Conservation (phyloP, 2,113 vertebrate genomes). For the Macquaria australasica region DNA sequence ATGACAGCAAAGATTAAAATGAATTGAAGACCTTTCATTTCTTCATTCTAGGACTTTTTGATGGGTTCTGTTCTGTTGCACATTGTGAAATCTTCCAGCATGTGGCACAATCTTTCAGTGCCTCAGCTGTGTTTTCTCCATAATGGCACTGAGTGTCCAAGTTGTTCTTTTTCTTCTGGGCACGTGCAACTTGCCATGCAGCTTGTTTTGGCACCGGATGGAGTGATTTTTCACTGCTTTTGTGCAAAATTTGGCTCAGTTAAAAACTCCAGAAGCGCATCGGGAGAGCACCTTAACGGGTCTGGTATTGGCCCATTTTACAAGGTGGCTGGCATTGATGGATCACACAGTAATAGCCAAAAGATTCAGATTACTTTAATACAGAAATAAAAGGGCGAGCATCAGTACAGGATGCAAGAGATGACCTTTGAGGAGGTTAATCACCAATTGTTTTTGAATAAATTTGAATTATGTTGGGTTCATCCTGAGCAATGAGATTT, state of each 20-base stretch:
- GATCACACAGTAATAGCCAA: not conserved
- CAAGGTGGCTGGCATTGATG: constrained; percentile 12
- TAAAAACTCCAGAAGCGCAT: constrained; percentile 8
- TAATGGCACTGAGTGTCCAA: not conserved
- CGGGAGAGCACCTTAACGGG: not conserved
- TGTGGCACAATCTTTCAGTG: not conserved
- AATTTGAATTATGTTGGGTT: not conserved
- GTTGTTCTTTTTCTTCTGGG: not conserved
- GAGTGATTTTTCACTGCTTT: constrained; percentile 5
- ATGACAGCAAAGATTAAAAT: not conserved
- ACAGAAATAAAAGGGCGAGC: not conserved
- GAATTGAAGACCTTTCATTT: constrained; percentile 27
- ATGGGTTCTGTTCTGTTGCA: constrained; percentile 22
- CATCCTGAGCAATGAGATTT: constrained; percentile 1
- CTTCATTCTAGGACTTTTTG: constrained; percentile 23
- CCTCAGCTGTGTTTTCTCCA: constrained; percentile 21
- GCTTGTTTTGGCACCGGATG: not conserved
- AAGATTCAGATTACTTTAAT: constrained; percentile 7
- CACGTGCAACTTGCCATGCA: constrained; percentile 6
- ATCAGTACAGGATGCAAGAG: not conserved
- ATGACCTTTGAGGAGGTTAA: not conserved
- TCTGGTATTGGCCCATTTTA: constrained; percentile 4
- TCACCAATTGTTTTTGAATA: not conserved
- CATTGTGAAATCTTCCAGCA: constrained; percentile 1
- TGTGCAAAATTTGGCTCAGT: constrained; percentile 16